Evolutionary conservation across 2,113 vertebrate genomes (phyloP).

Genomic region (Hemichromis elongatus): DNA sequence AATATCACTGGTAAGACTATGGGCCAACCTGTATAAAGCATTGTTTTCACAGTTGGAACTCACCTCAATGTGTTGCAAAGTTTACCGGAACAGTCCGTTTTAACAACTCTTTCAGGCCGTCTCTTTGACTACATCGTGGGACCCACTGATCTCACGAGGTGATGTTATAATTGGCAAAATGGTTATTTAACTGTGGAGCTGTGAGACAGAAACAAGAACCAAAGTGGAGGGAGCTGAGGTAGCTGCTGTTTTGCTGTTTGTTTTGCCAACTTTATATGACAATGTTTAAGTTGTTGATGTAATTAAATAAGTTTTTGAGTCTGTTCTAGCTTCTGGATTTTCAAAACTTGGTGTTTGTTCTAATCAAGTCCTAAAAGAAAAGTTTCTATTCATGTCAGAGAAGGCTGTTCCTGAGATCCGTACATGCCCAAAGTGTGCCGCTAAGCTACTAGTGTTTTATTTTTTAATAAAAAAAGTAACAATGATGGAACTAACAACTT

Average conservation of each 20-base stretch:
- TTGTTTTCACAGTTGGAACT: not conserved
- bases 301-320: not conserved
- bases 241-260: not conserved
- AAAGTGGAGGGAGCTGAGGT: not conserved
- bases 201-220: not conserved
- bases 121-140: not conserved
- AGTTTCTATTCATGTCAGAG: not conserved
- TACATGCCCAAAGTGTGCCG: not conserved
- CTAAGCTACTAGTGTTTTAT: not conserved
- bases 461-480: not conserved
- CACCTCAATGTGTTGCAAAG: not conserved
- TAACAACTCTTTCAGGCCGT: not conserved
- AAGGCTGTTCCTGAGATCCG: not conserved
- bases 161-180: not conserved
- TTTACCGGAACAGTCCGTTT: not conserved
- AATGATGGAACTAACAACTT: not conserved
- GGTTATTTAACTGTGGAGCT: not conserved
- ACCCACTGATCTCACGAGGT: not conserved
- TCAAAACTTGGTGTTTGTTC: not conserved
- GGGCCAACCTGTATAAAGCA: not conserved
- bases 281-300: not conserved
- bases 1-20: not conserved
- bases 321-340: not conserved
- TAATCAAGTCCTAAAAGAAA: not conserved
- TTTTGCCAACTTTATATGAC: fast-evolving